These are phyloP conservation scores for Micronycteris hirsuta DNA, from an alignment of 2,113 vertebrate genomes.

Conservation along the genomic window DNA sequence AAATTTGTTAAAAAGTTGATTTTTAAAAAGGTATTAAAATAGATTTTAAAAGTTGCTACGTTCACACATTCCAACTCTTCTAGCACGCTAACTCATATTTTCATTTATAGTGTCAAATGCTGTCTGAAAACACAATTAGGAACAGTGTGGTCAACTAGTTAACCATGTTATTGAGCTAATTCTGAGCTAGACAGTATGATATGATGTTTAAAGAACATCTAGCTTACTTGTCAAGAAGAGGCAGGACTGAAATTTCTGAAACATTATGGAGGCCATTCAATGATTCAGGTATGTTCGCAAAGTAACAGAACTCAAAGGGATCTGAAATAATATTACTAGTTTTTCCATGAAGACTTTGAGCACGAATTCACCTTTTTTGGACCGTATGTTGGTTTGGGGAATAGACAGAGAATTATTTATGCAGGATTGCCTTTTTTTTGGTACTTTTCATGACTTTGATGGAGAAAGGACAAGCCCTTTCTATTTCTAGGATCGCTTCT, in stretches of 20 bases:
- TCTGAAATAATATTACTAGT: not conserved
- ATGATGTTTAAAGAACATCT: slow-evolving; percentile 3
- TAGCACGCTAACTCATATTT: not conserved
- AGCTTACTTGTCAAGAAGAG: not conserved
- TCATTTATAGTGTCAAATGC: not conserved
- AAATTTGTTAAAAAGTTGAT: not conserved
- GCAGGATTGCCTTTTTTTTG: not conserved
- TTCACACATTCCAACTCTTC: not conserved
- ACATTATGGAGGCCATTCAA: not conserved
- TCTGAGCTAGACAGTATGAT: not conserved
- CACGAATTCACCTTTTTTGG: not conserved
- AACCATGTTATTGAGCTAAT: not conserved
- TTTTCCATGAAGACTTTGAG: not conserved
- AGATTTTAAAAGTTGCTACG: not conserved
- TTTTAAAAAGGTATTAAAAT: not conserved
- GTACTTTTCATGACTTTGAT: not conserved
- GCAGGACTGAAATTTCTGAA: not conserved
- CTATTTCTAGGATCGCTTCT: not conserved
- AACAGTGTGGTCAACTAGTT: not conserved
- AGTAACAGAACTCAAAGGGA: not conserved
- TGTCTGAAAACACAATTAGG: slow-evolving; percentile 10
- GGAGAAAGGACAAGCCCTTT: not conserved
- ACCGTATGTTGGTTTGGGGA: not conserved
- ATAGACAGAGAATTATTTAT: not conserved
- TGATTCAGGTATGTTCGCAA: not conserved